Evolutionary conservation across 2,113 vertebrate genomes (phyloP), one percentile per base, ranked within the genome.

Genomic region (Tiliqua scincoides): DNA sequence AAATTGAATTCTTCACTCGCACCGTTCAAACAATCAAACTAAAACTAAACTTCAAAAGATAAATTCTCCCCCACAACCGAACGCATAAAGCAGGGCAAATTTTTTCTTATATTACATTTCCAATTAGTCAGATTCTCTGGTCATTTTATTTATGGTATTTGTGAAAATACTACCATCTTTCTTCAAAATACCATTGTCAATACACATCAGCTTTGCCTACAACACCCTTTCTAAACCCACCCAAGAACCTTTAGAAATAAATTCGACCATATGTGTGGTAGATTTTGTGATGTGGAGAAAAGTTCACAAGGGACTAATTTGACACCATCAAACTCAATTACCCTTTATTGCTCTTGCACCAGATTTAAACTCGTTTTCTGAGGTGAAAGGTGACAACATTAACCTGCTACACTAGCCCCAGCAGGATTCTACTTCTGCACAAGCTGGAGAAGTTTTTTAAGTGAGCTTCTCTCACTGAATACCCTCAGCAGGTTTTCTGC

Each of bases 361-460:
- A 95, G 91, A 83, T 94, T 94, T 92, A 91, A 94, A 94, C 91
- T 93, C 91, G 93, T 93, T 95, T 95, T 88, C 89, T 89, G 87
- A 79, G 93, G 90, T 95, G 86, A 94, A 91, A 93, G 92, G 93
- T 95, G 89, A 93, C 48, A 91, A 81, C 63, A 88, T 93, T 92
- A 94, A 93, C 88, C 82, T 82, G 82, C 6, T 15, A 78, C 0
- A 0, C 79, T 90, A 14, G 25, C 87, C 83, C 82, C 85, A 79
- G 82, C 86, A 89, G 87, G 63, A 86, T 92, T 88, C 82, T 88
- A 91, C 77, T 91, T 86, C 87, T 71, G 65, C 21, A 79, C 54
- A 89, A 89, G 63, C 84, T 88, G 72, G 67, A 89, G 37, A 84
- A 82, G 89, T 1, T 0, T 82, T 86, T 72, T 85, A 48, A 84